Percentiles rank a stretch among this genome's conserved stretches.
phyloP scores from a whole-genome alignment of 53 echinoderm and acorn worm species.

The Patiria pectinifera region DNA sequence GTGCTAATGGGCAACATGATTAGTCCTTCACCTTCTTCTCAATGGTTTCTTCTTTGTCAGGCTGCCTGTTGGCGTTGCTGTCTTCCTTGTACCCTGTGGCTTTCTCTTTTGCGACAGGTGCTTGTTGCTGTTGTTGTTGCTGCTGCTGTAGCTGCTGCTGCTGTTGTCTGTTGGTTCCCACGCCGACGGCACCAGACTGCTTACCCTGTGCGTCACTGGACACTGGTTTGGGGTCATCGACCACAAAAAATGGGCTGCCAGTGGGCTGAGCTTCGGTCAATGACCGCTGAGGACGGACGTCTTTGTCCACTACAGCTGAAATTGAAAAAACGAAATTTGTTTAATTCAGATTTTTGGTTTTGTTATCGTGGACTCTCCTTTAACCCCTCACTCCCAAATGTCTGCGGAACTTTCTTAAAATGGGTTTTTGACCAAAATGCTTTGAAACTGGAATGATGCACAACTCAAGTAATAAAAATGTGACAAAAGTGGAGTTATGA shows the following conservation, averaged over 20 bases:
- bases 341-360: background rate
- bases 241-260: background rate
- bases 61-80: background rate
- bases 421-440: too few relatives aligned
- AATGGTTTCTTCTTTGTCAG: constrained; percentile 6
- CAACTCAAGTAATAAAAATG: too few relatives aligned
- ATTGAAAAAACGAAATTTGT: background rate
- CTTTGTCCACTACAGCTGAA: background rate
- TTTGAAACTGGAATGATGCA: too few relatives aligned
- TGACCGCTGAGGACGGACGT: background rate
- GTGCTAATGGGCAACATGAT: too few relatives aligned
- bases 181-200: background rate
- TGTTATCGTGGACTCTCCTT: background rate
- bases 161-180: background rate
- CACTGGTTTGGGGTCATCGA: background rate
- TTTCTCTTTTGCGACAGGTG: background rate
- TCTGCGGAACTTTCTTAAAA: too few relatives aligned
- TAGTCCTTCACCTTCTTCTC: constrained; percentile 7
- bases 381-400: too few relatives aligned
- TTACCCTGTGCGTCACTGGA: background rate
- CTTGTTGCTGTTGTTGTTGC: background rate
- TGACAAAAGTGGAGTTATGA: too few relatives aligned
- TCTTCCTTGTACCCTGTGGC: background rate
- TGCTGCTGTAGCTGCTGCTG: background rate
- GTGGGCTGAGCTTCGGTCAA: background rate